Percentiles rank a stretch among this genome's conserved stretches.
phyloP scores from a whole-genome alignment of 2,888 invertebrate genomes.

The Orthosia gracilis region DNA sequence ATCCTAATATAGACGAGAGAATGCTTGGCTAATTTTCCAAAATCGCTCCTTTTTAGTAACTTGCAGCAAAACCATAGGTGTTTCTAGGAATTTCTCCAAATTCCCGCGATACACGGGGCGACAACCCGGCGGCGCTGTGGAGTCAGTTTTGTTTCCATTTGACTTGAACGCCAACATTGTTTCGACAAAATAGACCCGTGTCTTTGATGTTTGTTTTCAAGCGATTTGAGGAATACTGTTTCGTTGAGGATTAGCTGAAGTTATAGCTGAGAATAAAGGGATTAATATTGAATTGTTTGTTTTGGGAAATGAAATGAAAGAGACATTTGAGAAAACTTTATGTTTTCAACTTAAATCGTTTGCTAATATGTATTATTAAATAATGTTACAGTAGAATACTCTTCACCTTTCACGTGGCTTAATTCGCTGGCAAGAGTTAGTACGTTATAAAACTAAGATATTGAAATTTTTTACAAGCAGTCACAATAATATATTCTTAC shows the following conservation, averaged over 20 bases:
- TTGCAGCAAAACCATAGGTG: slow-evolving; percentile 47
- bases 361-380: no score
- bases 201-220: slow-evolving; percentile 32
- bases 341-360: no score
- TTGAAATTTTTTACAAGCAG: no score
- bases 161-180: slow-evolving; percentile 56
- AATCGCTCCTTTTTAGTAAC: not conserved
- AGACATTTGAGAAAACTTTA: no score
- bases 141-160: slow-evolving; percentile 61
- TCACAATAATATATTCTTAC: no score
- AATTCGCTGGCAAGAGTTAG: no score
- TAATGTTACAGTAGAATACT: no score
- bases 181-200: slow-evolving; percentile 50
- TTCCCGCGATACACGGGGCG: slow-evolving; percentile 32
- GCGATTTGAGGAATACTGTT: slow-evolving; percentile 20
- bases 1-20: no score
- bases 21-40: not conserved
- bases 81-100: slow-evolving; percentile 32
- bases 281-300: slow-evolving; percentile 16
- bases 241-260: not conserved
- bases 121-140: slow-evolving; percentile 37
- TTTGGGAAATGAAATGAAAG: not conserved
- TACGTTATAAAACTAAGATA: no score
- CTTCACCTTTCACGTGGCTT: no score
- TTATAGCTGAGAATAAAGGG: not conserved